Conservation (phyloP, 2,888 invertebrate species). For the Monopis laevigella region DNA sequence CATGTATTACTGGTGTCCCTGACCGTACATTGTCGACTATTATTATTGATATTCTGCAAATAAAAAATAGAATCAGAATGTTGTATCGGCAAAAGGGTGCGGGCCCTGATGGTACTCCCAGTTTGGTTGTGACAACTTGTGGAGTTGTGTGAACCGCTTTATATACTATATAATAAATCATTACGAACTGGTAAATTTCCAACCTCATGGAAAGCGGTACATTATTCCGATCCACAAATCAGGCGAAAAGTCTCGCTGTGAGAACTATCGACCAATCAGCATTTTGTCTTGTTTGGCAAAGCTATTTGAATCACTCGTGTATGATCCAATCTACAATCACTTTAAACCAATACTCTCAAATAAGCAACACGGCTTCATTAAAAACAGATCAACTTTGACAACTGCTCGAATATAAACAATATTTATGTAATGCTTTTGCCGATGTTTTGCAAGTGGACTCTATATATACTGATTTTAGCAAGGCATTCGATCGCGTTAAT, state of each 20-base stretch:
- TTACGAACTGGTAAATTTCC: constrained; percentile 8
- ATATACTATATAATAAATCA: constrained; percentile 9
- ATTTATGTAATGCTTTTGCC: constrained; percentile 14
- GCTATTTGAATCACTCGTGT: constrained; percentile 14
- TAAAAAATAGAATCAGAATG: too few species aligned
- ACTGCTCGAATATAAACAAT: too few species aligned
- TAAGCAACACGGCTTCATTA: constrained; percentile 17
- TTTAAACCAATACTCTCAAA: constrained; percentile 12
- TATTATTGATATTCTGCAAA: too few species aligned
- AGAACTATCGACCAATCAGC: constrained; percentile 14
- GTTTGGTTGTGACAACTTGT: too few species aligned
- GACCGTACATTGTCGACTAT: too few species aligned
- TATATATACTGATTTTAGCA: constrained; percentile 19
- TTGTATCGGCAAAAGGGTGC: too few species aligned
- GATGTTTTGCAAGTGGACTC: constrained; percentile 13
- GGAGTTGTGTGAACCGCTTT: too few species aligned
- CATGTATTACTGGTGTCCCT: too few species aligned
- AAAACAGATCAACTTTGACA: constrained; percentile 18
- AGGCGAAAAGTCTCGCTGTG: constrained; percentile 10
- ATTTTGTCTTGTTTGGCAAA: constrained; percentile 14
- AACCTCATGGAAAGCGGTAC: constrained; percentile 11
- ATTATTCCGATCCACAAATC: constrained; percentile 12
- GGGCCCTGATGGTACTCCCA: too few species aligned
- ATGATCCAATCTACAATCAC: constrained; percentile 12
- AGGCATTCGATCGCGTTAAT: constrained; percentile 18